Evolutionary conservation across 2,113 vertebrate species (phyloP).

Genomic region (Heteronetta atricapilla): DNA sequence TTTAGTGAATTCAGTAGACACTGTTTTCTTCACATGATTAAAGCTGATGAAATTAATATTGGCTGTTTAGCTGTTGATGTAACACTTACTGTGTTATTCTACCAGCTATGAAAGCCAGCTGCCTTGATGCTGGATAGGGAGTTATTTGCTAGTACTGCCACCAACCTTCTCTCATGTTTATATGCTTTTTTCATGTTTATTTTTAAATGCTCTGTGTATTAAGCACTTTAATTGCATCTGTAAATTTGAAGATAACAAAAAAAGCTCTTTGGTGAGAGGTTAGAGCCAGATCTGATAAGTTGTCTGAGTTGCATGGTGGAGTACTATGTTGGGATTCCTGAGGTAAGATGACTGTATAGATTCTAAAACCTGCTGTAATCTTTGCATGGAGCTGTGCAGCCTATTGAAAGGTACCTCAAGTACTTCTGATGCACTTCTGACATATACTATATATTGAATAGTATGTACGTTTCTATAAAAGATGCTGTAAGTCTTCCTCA

Average conservation of each 20-base stretch:
- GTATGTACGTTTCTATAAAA: not conserved
- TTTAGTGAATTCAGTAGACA: not conserved
- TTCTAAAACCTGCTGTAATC: not conserved
- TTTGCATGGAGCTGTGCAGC: not conserved
- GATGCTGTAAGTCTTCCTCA: not conserved
- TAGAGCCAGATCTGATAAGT: rapidly evolving
- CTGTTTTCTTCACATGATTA: not conserved
- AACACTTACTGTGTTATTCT: not conserved
- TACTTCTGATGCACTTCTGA: not conserved
- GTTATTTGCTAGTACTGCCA: not conserved
- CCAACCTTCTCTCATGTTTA: not conserved
- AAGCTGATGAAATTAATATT: not conserved
- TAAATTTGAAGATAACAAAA: not conserved
- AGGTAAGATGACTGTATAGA: not conserved
- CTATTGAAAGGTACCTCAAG: not conserved
- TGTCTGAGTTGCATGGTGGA: not conserved
- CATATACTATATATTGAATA: rapidly evolving
- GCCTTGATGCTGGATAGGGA: not conserved
- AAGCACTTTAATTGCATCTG: not conserved
- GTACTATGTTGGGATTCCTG: not conserved
- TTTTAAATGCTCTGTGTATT: not conserved
- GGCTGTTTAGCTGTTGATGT: not conserved
- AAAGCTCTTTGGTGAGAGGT: not conserved
- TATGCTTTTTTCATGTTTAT: not conserved
- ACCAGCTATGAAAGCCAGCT: not conserved